Percentiles rank a stretch among this genome's conserved stretches.
phyloP scores from a whole-genome alignment of 2,113 vertebrate genomes.

The Cervus canadensis region DNA sequence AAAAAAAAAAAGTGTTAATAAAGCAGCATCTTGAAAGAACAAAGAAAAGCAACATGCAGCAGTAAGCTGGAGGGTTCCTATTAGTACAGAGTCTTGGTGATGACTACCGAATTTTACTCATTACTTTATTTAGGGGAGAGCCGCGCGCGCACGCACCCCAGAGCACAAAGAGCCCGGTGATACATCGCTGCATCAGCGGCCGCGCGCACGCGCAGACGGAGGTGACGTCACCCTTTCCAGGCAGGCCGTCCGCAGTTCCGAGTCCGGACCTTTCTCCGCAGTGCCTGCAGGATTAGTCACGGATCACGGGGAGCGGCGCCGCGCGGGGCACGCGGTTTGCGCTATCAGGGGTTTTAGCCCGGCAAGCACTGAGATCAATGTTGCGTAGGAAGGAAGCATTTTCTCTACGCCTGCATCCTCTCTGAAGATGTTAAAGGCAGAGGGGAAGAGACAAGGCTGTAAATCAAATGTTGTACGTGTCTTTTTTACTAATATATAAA shows the following conservation, averaged over 20 bases:
- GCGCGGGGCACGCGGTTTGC: neutral
- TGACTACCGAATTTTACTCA: slow-evolving; percentile 44
- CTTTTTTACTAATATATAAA: neutral
- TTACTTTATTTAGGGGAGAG: neutral
- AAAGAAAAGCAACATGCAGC: neutral
- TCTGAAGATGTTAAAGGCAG: neutral
- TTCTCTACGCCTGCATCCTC: neutral
- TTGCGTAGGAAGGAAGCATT: neutral
- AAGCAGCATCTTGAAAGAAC: slow-evolving; percentile 3
- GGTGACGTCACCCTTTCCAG: slow-evolving; percentile 79
- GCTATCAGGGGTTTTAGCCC: neutral
- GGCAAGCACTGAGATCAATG: neutral
- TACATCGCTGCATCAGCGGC: neutral
- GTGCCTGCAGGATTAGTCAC: slow-evolving; percentile 49
- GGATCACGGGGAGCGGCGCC: neutral
- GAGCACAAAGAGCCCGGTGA: slow-evolving; percentile 44
- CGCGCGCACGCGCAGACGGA: slow-evolving; percentile 14
- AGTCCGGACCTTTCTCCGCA: slow-evolving; percentile 42
- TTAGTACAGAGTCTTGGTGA: neutral
- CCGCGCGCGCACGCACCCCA: neutral
- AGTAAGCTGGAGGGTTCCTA: neutral
- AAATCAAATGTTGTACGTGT: neutral
- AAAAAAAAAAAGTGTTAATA: neutral
- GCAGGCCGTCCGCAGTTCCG: slow-evolving; percentile 39
- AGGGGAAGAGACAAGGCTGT: neutral